Base-by-base conservation (phyloP, 2,888 invertebrate genomes). In the Bombyx huttoni region DNA sequence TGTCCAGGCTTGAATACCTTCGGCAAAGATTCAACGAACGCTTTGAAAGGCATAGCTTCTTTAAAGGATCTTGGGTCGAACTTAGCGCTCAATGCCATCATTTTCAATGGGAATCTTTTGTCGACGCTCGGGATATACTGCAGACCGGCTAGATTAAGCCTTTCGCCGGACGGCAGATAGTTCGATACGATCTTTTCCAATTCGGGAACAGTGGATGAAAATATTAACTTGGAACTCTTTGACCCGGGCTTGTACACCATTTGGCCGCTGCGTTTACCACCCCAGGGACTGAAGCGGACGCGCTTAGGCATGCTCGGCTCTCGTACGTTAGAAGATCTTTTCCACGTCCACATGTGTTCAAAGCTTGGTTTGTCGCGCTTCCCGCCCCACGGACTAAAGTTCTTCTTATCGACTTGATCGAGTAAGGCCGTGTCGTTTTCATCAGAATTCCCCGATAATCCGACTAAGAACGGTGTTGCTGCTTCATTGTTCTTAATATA, bases 311-410 rank as follows among this genome's bases (percentile, higher is more conserved):
- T 86, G 58, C 70, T 85, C 0, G 87, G 82, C 56, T 86, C 87
- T n/a, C 79, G 68, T 3, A 78, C 58, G 8, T 65, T 70, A 0
- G 65, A 51, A 0, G 78, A 70, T 0, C 85, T 73, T 59, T 82
- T 86, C 87, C 87, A 87, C 0, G 79, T 75, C 85, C 83, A 86
- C 74, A 70, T 77, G 8, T 78, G 71, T 49, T 80, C 83, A 1
- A 73, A 56, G 3, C 49, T 62, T 7, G 56, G 56, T 46, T 62
- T 66, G 47, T 64, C 61, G 47, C 86, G 61, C 58, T 87, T 87
- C 0, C 88, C 88, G 1, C 88, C 87, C 88, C 87, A 88, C 0
- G 87, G 88, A 46, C 87, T 88, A 52, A 88, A 87, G 57, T 77
- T 83, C 54, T 67, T 76, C 59, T 86, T 87, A 1, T 77, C 77